A percentile compares a stretch with the other conserved stretches of the same genome.
Evolutionary conservation across 2,888 invertebrate genomes (phyloP).

Genomic region (Dynastes tityus): DNA sequence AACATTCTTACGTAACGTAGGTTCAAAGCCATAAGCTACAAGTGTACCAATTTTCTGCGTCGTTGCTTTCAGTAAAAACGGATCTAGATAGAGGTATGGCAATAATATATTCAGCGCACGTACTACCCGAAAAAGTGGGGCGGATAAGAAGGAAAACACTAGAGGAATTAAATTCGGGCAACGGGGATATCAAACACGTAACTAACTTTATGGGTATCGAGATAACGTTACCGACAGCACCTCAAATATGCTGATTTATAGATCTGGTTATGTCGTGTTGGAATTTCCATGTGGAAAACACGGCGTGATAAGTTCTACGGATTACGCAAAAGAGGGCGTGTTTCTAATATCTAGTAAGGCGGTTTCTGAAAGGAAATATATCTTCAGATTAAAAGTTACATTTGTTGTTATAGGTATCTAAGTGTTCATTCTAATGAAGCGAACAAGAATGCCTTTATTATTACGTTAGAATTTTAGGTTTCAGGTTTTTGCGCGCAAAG

Average conservation of each 20-base stretch:
- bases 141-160: slow-evolving; percentile 36
- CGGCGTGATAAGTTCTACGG: background rate
- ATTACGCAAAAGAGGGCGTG: background rate
- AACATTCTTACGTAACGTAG: too few relatives aligned
- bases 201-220: slow-evolving; percentile 35
- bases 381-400: background rate
- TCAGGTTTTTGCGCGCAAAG: too few relatives aligned
- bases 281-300: slow-evolving; percentile 11
- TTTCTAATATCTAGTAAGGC: background rate
- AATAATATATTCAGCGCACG: slow-evolving; percentile 35
- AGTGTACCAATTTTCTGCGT: slow-evolving; percentile 31
- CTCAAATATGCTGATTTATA: slow-evolving; percentile 27
- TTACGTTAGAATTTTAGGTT: too few relatives aligned
- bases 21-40: background rate
- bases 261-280: slow-evolving; percentile 6
- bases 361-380: background rate
- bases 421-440: too few relatives aligned
- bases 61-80: slow-evolving; percentile 17
- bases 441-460: too few relatives aligned
- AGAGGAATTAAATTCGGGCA: slow-evolving; percentile 37
- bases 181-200: slow-evolving; percentile 29
- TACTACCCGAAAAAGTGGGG: slow-evolving; percentile 26
- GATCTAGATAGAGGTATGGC: slow-evolving; percentile 5
- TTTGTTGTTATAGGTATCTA: background rate
- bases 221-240: slow-evolving; percentile 24